Conservation (phyloP, 2,797 vertebrate genomes). For the Phoxinus dragarum region DNA sequence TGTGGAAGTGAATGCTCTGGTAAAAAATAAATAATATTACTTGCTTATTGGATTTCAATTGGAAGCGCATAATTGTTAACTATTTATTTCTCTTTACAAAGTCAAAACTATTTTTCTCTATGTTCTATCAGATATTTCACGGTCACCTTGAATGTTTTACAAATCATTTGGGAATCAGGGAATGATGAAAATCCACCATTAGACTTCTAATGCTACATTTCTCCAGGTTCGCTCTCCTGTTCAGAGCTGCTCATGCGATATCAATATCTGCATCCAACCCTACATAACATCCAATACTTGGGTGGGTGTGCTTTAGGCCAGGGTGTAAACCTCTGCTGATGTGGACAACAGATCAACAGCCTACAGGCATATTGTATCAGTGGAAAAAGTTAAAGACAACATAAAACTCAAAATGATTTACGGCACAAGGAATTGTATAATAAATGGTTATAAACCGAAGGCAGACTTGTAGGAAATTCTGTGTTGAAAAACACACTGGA, state of each 20-base stretch:
- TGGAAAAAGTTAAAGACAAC: not conserved
- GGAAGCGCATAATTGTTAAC: not conserved
- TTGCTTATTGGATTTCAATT: not conserved
- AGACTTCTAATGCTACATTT: not conserved
- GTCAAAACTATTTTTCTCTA: not conserved
- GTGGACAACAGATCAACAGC: conserved; percentile 9
- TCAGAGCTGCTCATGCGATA: not conserved
- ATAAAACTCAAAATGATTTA: not conserved
- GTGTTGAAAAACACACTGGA: not conserved
- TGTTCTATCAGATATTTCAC: not conserved
- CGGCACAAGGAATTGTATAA: not conserved
- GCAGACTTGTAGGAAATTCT: not conserved
- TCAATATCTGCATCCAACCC: not conserved
- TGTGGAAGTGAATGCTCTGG: not conserved
- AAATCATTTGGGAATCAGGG: not conserved
- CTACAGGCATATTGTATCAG: not conserved
- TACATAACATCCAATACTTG: not conserved
- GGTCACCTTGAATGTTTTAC: not conserved
- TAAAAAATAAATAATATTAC: not conserved
- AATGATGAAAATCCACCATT: not conserved
- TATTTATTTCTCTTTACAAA: not conserved
- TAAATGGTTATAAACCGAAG: not conserved
- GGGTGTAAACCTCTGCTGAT: conserved; percentile 19
- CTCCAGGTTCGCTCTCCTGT: not conserved
- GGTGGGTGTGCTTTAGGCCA: conserved; percentile 24